Percentiles rank a stretch among this genome's conserved stretches.
Conservation (phyloP, 2,888 invertebrate species). For the Allygus modestus region DNA sequence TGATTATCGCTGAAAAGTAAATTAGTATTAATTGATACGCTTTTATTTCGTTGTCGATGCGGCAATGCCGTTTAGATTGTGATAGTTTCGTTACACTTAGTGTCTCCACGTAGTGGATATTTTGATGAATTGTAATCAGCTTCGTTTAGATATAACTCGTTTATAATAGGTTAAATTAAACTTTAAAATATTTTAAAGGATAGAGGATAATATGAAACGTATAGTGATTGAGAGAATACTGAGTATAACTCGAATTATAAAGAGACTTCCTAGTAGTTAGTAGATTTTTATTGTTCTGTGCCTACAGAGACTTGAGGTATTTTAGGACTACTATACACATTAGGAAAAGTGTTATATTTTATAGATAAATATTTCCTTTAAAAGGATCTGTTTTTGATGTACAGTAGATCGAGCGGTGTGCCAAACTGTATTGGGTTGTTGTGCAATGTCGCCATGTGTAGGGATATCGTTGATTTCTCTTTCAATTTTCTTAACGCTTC, state of each 20-base stretch:
- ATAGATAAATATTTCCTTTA: constrained; percentile 49
- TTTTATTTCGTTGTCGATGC: background rate
- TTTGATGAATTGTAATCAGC: constrained; percentile 12
- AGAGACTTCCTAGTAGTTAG: constrained; percentile 33
- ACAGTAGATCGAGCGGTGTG: constrained; percentile 12
- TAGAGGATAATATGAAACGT: constrained; percentile 6
- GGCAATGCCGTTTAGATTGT: background rate
- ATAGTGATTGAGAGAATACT: background rate
- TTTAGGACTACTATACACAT: constrained; percentile 40
- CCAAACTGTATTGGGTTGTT: constrained; percentile 31
- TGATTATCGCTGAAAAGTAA: constrained; percentile 53
- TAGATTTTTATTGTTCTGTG: constrained; percentile 38
- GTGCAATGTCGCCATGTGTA: too few species aligned
- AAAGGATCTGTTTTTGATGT: constrained; percentile 25
- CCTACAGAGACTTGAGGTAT: constrained; percentile 51
- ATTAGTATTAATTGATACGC: constrained; percentile 19
- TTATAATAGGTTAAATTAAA: constrained; percentile 19
- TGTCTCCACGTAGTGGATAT: background rate
- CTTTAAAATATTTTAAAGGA: constrained; percentile 19
- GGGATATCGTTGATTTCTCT: too few species aligned
- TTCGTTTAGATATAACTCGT: constrained; percentile 21
- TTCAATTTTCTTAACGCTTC: too few species aligned
- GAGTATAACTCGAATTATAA: constrained; percentile 18
- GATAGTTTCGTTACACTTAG: constrained; percentile 41
- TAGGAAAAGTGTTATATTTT: constrained; percentile 50